These are phyloP conservation scores for Syngnathoides biaculeatus DNA, from an alignment of 2,113 vertebrate species.

Conservation along the genomic window DNA sequence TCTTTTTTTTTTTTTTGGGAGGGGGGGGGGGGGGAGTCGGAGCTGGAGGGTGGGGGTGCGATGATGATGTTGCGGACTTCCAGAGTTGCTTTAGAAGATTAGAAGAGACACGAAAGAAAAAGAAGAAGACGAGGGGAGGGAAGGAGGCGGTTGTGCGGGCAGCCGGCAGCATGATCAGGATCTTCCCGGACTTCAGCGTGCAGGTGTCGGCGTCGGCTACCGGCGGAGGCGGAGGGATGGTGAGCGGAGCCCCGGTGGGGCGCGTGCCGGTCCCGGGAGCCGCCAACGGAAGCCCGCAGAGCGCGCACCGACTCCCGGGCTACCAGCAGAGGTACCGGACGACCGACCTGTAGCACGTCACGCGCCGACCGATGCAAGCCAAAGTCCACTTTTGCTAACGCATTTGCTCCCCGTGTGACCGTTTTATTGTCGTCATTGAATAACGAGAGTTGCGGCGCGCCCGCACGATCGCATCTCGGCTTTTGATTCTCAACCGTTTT, in stretches of 20 bases:
- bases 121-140: neutral
- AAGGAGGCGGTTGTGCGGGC: neutral
- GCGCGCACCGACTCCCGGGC: constrained; percentile 88
- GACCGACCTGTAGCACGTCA: constrained; percentile 41
- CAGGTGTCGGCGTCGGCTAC: constrained; percentile 90
- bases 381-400: neutral
- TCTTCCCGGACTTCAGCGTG: constrained; percentile 98
- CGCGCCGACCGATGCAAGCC: neutral
- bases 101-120: neutral
- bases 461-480: too few relatives aligned
- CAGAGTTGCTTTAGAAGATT: constrained; percentile 46
- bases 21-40: too few relatives aligned
- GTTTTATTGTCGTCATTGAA: too few relatives aligned
- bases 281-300: constrained; percentile 89
- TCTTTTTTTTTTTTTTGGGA: constrained; percentile 41
- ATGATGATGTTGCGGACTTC: constrained; percentile 84
- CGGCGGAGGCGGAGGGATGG: constrained; percentile 75
- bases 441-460: too few relatives aligned
- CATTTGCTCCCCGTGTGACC: neutral
- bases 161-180: constrained; percentile 86
- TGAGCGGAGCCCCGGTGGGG: constrained; percentile 83
- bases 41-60: too few relatives aligned
- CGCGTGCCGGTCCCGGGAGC: constrained; percentile 77
- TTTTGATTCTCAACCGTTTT: too few relatives aligned
- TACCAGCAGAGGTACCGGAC: constrained; percentile 92